Evolutionary conservation across 2,888 invertebrate species (phyloP).

Genomic region (Pachydiplax longipennis): DNA sequence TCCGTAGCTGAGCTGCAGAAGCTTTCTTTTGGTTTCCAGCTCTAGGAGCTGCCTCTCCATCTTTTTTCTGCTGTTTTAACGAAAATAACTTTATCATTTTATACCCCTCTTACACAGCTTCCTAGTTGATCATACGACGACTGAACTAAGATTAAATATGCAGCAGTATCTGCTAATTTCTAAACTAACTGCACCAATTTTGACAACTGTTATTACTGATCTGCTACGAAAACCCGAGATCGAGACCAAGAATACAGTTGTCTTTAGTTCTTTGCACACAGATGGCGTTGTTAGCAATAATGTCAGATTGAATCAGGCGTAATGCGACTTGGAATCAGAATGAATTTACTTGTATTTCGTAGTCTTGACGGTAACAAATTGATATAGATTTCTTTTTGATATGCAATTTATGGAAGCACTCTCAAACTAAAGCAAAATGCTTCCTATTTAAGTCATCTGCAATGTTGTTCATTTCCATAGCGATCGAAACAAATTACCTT

Average conservation of each 20-base stretch:
- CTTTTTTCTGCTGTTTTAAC: constrained; percentile 97
- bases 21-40: constrained; percentile 86
- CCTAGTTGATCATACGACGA: constrained; percentile 20
- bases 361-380: too few species aligned
- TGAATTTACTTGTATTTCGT: not conserved
- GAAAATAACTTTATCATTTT: constrained; percentile 98
- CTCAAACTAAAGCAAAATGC: too few species aligned
- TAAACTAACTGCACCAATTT: not conserved
- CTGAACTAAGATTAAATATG: not conserved
- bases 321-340: not conserved
- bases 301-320: not conserved
- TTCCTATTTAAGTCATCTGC: too few species aligned
- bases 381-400: too few species aligned
- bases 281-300: constrained; percentile 38
- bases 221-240: not conserved
- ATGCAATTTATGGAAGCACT: too few species aligned
- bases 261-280: constrained; percentile 32
- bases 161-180: not conserved
- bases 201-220: constrained; percentile 36
- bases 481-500: too few species aligned
- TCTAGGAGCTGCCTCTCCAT: constrained; percentile 85
- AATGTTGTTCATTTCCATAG: too few species aligned
- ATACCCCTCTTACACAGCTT: not conserved
- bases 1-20: constrained; percentile 95
- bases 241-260: not conserved